These are phyloP conservation scores for Parotocinclus haroldoi DNA, from an alignment of 2,797 vertebrate species.

Conservation along the genomic window DNA sequence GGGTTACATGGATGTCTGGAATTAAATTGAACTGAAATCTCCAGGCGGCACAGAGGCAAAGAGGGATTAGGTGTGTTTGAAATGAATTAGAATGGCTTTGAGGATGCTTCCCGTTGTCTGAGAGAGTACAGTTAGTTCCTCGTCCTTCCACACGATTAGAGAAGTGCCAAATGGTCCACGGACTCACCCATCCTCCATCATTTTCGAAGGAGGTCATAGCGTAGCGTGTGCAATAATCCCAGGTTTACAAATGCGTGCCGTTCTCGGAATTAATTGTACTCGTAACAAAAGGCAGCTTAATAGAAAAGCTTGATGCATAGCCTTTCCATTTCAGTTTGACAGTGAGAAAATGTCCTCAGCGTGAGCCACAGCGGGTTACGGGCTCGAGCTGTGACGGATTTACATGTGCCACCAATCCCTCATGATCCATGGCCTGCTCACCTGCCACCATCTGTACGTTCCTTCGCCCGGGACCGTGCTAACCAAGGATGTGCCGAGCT, in stretches of 20 bases:
- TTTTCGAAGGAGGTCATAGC: too few species aligned
- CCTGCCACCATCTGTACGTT: conserved; percentile 49
- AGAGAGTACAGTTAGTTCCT: conserved; percentile 9
- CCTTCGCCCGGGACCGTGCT: conserved; percentile 30
- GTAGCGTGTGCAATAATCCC: too few species aligned
- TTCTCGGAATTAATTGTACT: not conserved
- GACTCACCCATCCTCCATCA: not conserved
- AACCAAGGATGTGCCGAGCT: conserved; percentile 35
- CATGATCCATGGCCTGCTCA: conserved; percentile 50
- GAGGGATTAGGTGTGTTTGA: conserved; percentile 27
- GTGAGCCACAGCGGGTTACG: not conserved
- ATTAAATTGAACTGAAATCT: conserved; percentile 31
- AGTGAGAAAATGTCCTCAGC: conserved; percentile 9
- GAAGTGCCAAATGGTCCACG: not conserved
- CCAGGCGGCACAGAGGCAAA: conserved; percentile 17
- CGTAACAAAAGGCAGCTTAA: not conserved
- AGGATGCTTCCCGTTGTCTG: conserved; percentile 16
- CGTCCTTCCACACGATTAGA: not conserved
- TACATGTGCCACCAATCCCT: conserved; percentile 31
- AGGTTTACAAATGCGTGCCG: too few species aligned
- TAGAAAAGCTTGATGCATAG: conserved; percentile 13
- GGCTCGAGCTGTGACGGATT: conserved; percentile 33
- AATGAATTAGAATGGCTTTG: conserved; percentile 39
- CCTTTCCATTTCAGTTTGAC: conserved; percentile 5
- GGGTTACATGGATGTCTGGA: conserved; percentile 27